Conservation (phyloP, 2,113 vertebrate species). For the Xiphorhynchus elegans region DNA sequence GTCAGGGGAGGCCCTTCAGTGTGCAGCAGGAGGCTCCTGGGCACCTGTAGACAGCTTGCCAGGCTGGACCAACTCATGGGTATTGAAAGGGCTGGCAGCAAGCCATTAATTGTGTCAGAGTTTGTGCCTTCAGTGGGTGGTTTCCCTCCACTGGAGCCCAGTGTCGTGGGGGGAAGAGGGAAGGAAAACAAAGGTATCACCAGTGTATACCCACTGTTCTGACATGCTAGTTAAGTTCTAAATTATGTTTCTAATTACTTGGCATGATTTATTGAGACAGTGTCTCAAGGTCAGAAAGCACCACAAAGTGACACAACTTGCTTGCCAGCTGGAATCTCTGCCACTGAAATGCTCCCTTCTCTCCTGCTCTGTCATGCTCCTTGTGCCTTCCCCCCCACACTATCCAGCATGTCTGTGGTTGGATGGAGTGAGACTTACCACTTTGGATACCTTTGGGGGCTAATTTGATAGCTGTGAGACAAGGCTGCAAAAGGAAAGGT, state of each 20-base stretch:
- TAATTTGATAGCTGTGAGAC: neutral
- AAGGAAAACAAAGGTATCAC: neutral
- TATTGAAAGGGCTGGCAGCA: neutral
- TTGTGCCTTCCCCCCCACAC: neutral
- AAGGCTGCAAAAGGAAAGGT: neutral
- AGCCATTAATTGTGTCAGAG: neutral
- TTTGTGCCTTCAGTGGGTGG: slow-evolving; percentile 1
- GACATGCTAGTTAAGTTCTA: slow-evolving; percentile 25
- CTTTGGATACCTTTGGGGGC: neutral
- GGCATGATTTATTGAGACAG: slow-evolving; percentile 44
- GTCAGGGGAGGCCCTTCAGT: neutral
- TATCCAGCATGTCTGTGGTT: neutral
- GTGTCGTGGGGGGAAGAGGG: neutral
- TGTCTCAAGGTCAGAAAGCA: slow-evolving; percentile 40
- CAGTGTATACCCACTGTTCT: neutral
- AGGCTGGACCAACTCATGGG: neutral
- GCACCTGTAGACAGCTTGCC: neutral
- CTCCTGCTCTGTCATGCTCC: neutral
- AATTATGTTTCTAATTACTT: slow-evolving; percentile 56
- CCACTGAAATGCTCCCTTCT: neutral
- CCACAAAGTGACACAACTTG: neutral
- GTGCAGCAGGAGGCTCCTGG: neutral
- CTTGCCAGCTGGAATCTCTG: neutral
- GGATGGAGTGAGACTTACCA: neutral
- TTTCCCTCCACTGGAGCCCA: slow-evolving; percentile 3